Percentiles rank a stretch among this genome's conserved stretches.
These are phyloP conservation scores for Simalia tracyae DNA, from an alignment of 2,797 vertebrate species.

Conservation along the genomic window DNA sequence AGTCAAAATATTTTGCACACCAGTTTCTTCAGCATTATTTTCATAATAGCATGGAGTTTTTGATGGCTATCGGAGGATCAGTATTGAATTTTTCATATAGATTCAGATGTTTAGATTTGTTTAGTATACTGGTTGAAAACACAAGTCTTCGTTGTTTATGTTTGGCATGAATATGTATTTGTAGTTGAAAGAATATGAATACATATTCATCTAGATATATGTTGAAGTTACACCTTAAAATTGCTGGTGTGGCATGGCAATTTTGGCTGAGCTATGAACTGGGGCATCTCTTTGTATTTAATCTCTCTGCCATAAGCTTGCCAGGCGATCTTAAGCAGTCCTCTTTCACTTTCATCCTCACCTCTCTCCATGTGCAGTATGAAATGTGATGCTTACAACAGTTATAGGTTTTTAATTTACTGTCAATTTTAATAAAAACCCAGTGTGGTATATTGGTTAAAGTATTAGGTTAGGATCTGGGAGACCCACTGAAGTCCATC, in stretches of 20 bases:
- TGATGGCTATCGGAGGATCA: background rate
- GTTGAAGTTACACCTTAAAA: background rate
- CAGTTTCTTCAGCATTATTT: background rate
- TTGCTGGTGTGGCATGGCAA: background rate
- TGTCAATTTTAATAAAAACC: background rate
- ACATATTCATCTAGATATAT: background rate
- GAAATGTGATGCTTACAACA: background rate
- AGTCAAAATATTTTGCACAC: background rate
- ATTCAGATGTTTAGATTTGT: background rate
- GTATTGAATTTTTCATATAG: background rate
- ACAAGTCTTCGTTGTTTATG: background rate
- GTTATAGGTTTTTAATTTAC: background rate
- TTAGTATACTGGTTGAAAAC: background rate
- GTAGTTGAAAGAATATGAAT: background rate
- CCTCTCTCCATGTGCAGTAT: background rate
- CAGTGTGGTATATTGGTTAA: background rate
- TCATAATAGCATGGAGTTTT: background rate
- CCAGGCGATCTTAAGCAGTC: background rate
- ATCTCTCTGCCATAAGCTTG: background rate
- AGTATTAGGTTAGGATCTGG: background rate
- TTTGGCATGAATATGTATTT: background rate
- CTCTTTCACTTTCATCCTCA: background rate
- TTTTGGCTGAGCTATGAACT: background rate
- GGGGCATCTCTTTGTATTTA: background rate
- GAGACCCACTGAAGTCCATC: background rate